Evolutionary conservation across 2,888 invertebrate species (phyloP), one percentile per base, ranked within the genome.

Genomic region (Melinopterus prodromus): DNA sequence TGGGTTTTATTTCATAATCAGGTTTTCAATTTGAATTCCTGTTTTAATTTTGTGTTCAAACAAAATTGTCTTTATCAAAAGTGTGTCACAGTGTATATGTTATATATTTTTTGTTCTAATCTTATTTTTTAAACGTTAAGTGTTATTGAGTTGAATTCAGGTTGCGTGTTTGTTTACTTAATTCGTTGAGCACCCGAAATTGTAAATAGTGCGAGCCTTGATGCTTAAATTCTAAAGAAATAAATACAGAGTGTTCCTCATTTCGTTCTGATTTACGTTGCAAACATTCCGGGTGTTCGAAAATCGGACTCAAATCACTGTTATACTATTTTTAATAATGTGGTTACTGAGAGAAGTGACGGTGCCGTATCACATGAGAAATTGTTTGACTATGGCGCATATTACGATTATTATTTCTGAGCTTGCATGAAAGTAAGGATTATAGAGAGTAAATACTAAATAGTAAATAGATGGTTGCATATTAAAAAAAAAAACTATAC

Each of bases 401-500:
- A 53, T 53, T 53, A 53, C 26, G 26, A 26, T 53, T 53, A 53
- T 12, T 53, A 9, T 9, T 53, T 53, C 5, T 53, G 53, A 53
- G 53, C 53, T 53, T 53, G 53, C 53, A 53, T 53, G 53, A 53
- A 53, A 53, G 53, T 53, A 53, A 53, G 53, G 53, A 53, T 53
- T 53, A 53, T 53, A 53, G 53, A 53, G 12, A 53, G 9, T 53
- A 53, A 53, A 53, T 53, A 53, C 53, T 53, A 53, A 53, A 53
- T 53, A 53, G 5, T 7, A 53, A 53, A 53, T 7, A 53, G 5
- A 53, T 53, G 53, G 53, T 53, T 53, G 12, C 53, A 53, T 53
- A 53, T 53, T 53, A 53, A 53, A 53, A 12, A 53, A n/a, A 53
- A 53, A 9, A 53, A 9, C 7, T 53, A 53, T 53, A 53, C 7